These are phyloP conservation scores for Tortrix viridana DNA, from an alignment of 2,888 invertebrate species.

Conservation along the genomic window DNA sequence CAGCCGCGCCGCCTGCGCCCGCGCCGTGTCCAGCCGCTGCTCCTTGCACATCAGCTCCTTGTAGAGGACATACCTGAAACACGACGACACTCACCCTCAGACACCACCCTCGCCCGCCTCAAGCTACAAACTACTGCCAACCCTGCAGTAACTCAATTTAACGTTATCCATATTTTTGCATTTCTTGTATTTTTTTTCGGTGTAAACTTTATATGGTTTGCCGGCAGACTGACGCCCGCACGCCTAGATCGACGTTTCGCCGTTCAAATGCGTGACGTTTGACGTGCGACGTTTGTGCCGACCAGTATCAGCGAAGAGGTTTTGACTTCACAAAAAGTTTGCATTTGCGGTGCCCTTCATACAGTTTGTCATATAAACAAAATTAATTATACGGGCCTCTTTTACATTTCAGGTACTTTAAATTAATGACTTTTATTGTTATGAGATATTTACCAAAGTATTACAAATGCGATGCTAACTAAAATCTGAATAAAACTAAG, in stretches of 20 bases:
- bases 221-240: not conserved
- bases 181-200: slow-evolving; percentile 1
- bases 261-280: not conserved
- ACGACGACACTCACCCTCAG: slow-evolving; percentile 48
- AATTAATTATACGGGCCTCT: too few relatives aligned
- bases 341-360: not conserved
- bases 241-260: slow-evolving; percentile 5
- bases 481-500: too few relatives aligned
- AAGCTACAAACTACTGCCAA: slow-evolving; percentile 40
- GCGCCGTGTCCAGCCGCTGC: slow-evolving; percentile 85
- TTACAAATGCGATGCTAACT: too few relatives aligned
- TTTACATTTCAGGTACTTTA: too few relatives aligned
- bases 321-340: slow-evolving; percentile 11
- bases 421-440: too few relatives aligned
- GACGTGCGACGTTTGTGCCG: not conserved
- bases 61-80: slow-evolving; percentile 85
- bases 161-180: slow-evolving; percentile 21
- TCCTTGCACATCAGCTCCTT: slow-evolving; percentile 87
- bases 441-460: too few relatives aligned
- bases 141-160: slow-evolving; percentile 35
- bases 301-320: slow-evolving; percentile 3
- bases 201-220: not conserved
- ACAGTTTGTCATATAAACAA: too few relatives aligned
- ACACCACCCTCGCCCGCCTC: slow-evolving; percentile 56
- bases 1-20: slow-evolving; percentile 85